These are phyloP conservation scores for Poeciliopsis turneri DNA, from an alignment of 2,797 vertebrate genomes.

Conservation along the genomic window DNA sequence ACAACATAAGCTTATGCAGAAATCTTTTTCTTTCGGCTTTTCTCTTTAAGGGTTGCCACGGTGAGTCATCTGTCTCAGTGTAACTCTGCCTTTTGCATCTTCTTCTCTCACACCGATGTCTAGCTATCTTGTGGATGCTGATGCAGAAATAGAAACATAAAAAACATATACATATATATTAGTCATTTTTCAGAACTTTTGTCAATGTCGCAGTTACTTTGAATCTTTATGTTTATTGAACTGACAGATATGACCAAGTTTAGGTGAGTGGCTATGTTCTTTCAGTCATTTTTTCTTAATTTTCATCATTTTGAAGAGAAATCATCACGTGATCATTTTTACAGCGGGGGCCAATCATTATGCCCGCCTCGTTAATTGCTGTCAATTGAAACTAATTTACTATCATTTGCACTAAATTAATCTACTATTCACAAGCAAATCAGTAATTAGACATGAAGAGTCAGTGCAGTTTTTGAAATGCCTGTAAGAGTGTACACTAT, in stretches of 20 bases:
- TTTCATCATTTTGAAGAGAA: not conserved
- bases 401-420: not conserved
- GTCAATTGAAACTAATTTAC: not conserved
- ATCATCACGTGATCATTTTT: not conserved
- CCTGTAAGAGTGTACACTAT: no score
- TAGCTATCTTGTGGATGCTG: no score
- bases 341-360: not conserved
- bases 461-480: not conserved
- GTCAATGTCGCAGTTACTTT: no score
- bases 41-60: no score
- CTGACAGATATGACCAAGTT: not conserved
- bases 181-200: no score
- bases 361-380: not conserved
- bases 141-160: no score
- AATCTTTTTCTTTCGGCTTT: no score
- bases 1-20: no score
- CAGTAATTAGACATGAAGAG: not conserved
- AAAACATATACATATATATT: no score
- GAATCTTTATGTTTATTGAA: not conserved
- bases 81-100: no score
- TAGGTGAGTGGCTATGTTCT: not conserved
- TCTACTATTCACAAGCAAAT: not conserved
- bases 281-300: not conserved
- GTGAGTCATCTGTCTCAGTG: no score
- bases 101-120: no score